Conservation (phyloP, 2,797 vertebrate genomes). For the Vireo griseus region DNA sequence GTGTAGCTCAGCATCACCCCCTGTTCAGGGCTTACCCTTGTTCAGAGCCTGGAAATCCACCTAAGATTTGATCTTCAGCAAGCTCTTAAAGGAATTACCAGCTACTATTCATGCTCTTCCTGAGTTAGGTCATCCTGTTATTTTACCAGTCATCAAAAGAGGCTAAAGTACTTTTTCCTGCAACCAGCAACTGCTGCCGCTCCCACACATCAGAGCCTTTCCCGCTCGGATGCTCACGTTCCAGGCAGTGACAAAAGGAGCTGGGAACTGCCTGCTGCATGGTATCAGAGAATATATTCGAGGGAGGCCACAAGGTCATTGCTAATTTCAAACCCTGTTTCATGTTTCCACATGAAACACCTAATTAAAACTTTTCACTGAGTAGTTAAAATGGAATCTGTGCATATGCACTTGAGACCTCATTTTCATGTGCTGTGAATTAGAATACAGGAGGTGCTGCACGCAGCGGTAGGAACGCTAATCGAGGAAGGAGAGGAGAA, state of each 20-base stretch:
- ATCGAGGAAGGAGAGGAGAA: conserved; percentile 15
- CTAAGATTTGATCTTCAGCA: neutral
- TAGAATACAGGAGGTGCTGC: conserved; percentile 7
- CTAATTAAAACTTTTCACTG: conserved; percentile 56
- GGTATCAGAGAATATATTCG: neutral
- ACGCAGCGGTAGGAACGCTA: neutral
- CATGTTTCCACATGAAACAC: conserved; percentile 46
- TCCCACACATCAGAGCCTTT: neutral
- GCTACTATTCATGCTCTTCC: conserved; percentile 20
- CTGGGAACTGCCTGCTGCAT: neutral
- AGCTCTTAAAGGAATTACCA: conserved; percentile 15
- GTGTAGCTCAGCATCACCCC: neutral
- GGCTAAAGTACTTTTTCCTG: conserved; percentile 15
- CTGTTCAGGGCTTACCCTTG: neutral
- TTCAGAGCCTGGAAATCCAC: conserved; percentile 2
- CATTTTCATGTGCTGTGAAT: conserved; percentile 32
- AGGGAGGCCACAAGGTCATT: neutral
- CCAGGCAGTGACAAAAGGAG: neutral
- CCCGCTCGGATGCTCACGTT: rapidly evolving
- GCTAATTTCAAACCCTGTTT: conserved; percentile 46
- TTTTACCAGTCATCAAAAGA: conserved; percentile 23
- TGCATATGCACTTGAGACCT: conserved; percentile 9
- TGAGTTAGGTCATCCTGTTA: conserved; percentile 42
- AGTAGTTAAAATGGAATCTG: conserved; percentile 12
- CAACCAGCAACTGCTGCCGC: neutral